Base-by-base conservation (phyloP, 2,797 vertebrate species). In the Antrozous pallidus region DNA sequence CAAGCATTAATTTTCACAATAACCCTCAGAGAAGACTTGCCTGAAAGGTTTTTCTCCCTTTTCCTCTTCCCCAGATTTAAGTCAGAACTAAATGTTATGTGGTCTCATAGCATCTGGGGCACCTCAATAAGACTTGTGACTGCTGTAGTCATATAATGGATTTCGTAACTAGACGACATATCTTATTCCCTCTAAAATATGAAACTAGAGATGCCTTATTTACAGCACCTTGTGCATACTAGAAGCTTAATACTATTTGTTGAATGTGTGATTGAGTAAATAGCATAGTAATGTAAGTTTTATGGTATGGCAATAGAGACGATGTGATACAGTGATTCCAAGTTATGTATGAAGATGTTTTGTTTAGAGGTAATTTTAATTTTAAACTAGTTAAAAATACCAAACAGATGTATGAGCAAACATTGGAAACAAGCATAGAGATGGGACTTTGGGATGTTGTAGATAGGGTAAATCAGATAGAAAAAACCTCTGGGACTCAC, bases 351-450 rank as follows among this genome's bases (percentile, higher is more conserved):
- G 61, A 85, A 61, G 14, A 69, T 93, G 33, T 47, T 88, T 90
- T 85, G 38, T 82, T 26, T n/a, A 40, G 6, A 47, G 33, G n/a
- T 82, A 45, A 85, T 79, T 92, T 81, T 84, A 86, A 49, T 65
- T 84, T 80, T 93, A 42, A 91, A 51, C 17, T 47, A 51, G 13
- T 86, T 24, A 90, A 93, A 93, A 93, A 80, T 74, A 51, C 28
- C 42, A 2, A 88, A 28, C 6, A 61, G 80, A 63, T 83, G 31
- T 70, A 24, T 69, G 38, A 90, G 0, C 45, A 83, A 24, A 51
- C n/a, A 61, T 74, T 78, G 26, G 93, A 88, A 88, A 42, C 18
- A 74, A 67, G 8, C n/a, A 33, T 54, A 36, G 11, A 75, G 36
- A 24, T 58, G 81, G 45, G 12, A 85, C 65, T 65, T 80, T 22